Conservation (phyloP, 2,113 vertebrate genomes). For the Ailuropoda melanoleuca region DNA sequence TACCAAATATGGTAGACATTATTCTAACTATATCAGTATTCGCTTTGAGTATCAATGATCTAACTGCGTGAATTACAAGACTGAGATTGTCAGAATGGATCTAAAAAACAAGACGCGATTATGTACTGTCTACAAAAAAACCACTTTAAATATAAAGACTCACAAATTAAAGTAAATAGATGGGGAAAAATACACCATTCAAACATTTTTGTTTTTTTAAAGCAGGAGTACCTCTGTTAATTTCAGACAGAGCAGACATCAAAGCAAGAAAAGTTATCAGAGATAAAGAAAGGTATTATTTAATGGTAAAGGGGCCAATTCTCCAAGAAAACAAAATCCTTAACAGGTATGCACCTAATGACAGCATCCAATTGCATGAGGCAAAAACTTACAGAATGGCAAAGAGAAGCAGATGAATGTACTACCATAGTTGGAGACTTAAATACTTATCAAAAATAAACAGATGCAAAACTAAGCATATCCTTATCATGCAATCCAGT, state of each 20-base stretch:
- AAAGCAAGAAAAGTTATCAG: not conserved
- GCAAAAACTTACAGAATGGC: not conserved
- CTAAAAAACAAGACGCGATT: not conserved
- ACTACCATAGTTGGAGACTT: not conserved
- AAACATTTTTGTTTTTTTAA: not conserved
- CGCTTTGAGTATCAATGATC: not conserved
- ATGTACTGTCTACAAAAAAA: not conserved
- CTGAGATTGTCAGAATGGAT: not conserved
- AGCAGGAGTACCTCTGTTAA: not conserved
- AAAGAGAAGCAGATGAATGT: not conserved
- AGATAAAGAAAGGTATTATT: not conserved
- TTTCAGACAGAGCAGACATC: not conserved
- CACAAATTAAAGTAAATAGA: not conserved
- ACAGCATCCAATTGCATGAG: not conserved
- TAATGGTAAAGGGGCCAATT: not conserved
- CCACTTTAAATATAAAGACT: not conserved
- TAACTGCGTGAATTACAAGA: not conserved
- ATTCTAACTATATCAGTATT: not conserved
- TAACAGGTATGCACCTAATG: not conserved
- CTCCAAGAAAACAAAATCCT: not conserved
- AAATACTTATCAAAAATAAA: not conserved
- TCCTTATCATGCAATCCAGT: not conserved
- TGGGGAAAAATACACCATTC: not conserved
- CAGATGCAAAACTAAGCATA: not conserved
- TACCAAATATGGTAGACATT: not conserved